Evolutionary conservation across 2,797 vertebrate genomes (phyloP), one percentile per base, ranked within the genome.

Genomic region (Hemitrygon akajei): DNA sequence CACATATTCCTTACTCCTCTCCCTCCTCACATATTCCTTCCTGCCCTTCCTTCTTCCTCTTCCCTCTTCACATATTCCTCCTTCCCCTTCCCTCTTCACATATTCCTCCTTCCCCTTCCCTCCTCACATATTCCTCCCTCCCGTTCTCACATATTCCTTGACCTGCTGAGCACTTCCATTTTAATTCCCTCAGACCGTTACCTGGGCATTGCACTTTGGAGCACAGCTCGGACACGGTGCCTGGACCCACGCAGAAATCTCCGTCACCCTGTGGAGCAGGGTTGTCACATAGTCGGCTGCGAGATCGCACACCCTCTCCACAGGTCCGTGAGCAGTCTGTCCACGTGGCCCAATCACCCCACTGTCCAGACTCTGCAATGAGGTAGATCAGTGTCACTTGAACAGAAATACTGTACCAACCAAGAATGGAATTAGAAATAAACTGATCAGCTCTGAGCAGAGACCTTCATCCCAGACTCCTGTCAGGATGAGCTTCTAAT

Each of bases 291-390:
- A 95, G 95, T 89, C 98, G 96, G 89, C 95, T 96, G 9, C 97
- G 96, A 94, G 96, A 97, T 82, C 94, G 94, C 87, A 98, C 95
- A 30, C 98, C 98, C 14, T 96, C 97, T 2, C 98, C 98, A 27
- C 98, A 99, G 0, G 97, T 98, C 95, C 97, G 97, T 93, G 96
- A 97, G 94, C 98, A 99, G 22, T 95, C 95, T 0, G 97, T 97
- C 98, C 98, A 98, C 76, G 94, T 95, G 25, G 95, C 97, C 98
- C 98, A 98, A 3, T 66, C 94, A 56, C 97, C 95, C 98, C 98
- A 98, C 47, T 95, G 96, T 0, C 97, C 98, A 0, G 96, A 94
- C 75, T 97, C 98, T 98, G 94, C 18, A 80, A 84, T 5, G n/a
- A n/a, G 47, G 7, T 10, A 4, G 3, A 7, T 1, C 12, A 16